These are phyloP conservation scores for Nemotelus nigrinus DNA, from an alignment of 2,888 invertebrate genomes.

Conservation along the genomic window DNA sequence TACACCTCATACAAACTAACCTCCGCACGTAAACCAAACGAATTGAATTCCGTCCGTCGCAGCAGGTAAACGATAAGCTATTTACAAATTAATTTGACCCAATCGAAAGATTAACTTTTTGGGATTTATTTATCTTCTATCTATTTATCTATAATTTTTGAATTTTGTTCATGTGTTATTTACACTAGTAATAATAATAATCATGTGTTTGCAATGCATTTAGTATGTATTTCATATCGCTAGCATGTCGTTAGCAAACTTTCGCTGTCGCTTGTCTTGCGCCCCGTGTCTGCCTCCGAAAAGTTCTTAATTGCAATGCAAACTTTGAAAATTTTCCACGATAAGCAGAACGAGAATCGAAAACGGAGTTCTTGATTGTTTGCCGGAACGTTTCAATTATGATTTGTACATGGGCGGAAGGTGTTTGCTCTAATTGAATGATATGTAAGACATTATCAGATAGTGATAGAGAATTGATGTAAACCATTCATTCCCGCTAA, in stretches of 20 bases:
- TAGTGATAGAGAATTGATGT: not conserved
- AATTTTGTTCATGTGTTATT: not conserved
- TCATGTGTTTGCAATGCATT: conserved; percentile 9
- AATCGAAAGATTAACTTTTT: not conserved
- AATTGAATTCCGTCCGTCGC: no score
- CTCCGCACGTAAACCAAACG: no score
- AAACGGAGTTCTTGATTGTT: not conserved
- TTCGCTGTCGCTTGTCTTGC: no score
- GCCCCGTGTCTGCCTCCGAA: not conserved
- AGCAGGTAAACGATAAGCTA: no score
- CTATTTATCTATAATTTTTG: not conserved
- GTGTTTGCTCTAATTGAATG: conserved; percentile 11
- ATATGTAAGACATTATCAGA: conserved; percentile 14
- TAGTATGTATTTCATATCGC: not conserved
- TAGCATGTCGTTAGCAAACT: no score
- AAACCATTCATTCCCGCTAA: no score
- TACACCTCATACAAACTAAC: no score
- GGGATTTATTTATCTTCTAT: not conserved
- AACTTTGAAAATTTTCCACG: not conserved
- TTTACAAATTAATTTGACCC: not conserved
- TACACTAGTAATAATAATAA: conserved; percentile 4
- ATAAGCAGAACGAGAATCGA: not conserved
- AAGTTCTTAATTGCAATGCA: conserved; percentile 17
- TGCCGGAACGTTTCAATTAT: not conserved
- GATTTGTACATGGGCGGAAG: conserved; percentile 1